Conservation (phyloP, 2,113 vertebrate genomes). For the Myrmecophaga tridactyla region DNA sequence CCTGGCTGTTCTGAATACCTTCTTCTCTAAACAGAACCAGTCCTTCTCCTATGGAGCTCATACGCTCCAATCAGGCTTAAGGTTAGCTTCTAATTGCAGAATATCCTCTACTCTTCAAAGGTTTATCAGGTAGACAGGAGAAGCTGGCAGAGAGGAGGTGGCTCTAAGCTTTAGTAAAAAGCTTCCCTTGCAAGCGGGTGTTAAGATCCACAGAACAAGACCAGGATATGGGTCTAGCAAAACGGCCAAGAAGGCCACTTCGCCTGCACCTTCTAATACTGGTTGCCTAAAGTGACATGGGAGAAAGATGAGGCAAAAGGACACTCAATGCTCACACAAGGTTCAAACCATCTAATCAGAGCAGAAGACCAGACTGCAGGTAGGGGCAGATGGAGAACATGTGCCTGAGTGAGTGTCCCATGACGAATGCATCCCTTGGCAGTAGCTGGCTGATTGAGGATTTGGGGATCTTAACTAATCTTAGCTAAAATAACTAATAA, state of each 20-base stretch:
- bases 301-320: neutral
- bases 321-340: neutral
- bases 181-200: neutral
- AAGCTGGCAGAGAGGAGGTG: neutral
- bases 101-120: neutral
- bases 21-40: neutral
- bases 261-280: neutral
- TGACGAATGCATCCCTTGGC: too few relatives aligned
- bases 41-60: neutral
- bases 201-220: neutral
- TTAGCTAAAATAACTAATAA: neutral
- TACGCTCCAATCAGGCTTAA: neutral
- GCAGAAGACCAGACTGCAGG: neutral
- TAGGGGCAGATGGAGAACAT: neutral
- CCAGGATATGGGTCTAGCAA: neutral
- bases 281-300: neutral
- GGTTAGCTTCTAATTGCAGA: neutral
- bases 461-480: neutral
- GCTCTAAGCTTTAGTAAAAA: neutral
- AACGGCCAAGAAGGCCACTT: neutral
- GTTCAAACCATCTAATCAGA: neutral
- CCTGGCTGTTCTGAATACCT: neutral
- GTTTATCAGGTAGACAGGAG: neutral
- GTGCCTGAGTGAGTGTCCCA: neutral
- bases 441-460: neutral